Percentiles rank a stretch among this genome's conserved stretches.
Evolutionary conservation across 1,140 invertebrate species (phyloP).

Genomic region (Atta texana): DNA sequence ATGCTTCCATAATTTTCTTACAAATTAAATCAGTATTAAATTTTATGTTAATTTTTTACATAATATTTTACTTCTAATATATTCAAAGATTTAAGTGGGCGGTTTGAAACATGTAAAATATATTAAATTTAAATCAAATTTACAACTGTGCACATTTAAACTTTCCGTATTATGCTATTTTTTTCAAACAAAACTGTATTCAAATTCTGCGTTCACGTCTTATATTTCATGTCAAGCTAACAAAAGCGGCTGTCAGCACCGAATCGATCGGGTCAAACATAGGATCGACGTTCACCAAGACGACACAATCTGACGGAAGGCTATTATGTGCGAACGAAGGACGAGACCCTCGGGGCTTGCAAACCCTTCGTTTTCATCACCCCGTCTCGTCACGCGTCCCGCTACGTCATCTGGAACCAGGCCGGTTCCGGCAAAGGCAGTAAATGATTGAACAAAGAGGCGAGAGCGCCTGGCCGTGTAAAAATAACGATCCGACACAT

Average conservation of each 20-base stretch:
- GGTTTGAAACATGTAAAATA: too few relatives aligned
- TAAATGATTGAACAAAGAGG: slow-evolving; percentile 68
- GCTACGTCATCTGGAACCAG: slow-evolving; percentile 30
- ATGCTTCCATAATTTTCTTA: too few relatives aligned
- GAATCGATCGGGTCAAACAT: slow-evolving; percentile 63
- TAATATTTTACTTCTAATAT: too few relatives aligned
- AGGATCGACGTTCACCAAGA: slow-evolving; percentile 37
- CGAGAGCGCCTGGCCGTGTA: background rate
- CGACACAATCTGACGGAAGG: slow-evolving; percentile 57
- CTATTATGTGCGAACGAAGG: slow-evolving; percentile 64
- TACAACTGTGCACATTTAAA: background rate
- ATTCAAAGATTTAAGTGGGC: too few relatives aligned
- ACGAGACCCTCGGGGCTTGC: slow-evolving; percentile 56
- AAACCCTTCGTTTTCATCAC: slow-evolving; percentile 41
- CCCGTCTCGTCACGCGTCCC: slow-evolving; percentile 13
- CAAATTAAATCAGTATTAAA: too few relatives aligned
- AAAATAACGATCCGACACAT: slow-evolving; percentile 64
- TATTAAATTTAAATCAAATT: too few relatives aligned
- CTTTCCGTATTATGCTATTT: background rate
- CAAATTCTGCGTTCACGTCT: background rate
- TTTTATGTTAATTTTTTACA: too few relatives aligned
- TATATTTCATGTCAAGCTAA: background rate
- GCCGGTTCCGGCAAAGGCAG: slow-evolving; percentile 22
- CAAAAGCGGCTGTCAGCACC: slow-evolving; percentile 7
- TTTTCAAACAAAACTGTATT: background rate